phyloP scores from a whole-genome alignment of 2,888 invertebrate species.

The Sisyra nigra region DNA sequence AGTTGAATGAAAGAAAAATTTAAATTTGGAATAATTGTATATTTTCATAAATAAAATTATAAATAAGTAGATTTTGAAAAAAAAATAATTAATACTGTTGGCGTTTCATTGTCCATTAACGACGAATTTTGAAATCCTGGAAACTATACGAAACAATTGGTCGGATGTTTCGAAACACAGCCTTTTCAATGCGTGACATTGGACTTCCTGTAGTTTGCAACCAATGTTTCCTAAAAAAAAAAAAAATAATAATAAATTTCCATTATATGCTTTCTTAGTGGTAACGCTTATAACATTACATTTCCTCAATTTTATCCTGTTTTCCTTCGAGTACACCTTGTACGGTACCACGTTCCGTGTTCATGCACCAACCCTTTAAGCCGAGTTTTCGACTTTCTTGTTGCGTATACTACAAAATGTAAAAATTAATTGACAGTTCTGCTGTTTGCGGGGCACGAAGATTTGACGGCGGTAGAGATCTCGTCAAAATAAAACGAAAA shows the following conservation, averaged over 20 bases:
- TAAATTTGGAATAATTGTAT: background rate
- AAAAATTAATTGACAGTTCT: background rate
- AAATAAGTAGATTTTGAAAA: background rate
- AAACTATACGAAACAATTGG: constrained; percentile 34
- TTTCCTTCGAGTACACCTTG: constrained; percentile 50
- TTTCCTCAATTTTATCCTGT: constrained; percentile 35
- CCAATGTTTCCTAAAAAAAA: constrained; percentile 34
- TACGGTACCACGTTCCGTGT: constrained; percentile 49
- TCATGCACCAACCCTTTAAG: constrained; percentile 57
- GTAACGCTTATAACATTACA: constrained; percentile 29
- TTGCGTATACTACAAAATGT: constrained; percentile 41
- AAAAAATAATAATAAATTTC: background rate
- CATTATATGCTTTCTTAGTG: background rate
- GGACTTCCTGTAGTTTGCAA: constrained; percentile 57
- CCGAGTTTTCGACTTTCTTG: constrained; percentile 43
- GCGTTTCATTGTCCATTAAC: constrained; percentile 9
- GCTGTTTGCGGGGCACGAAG: background rate
- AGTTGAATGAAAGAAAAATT: too few species aligned
- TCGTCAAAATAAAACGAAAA: too few species aligned
- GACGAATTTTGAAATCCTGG: constrained; percentile 33
- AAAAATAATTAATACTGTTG: background rate
- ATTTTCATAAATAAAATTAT: background rate
- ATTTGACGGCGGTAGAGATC: background rate
- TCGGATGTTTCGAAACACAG: constrained; percentile 47
- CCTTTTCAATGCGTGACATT: constrained; percentile 52